These are phyloP conservation scores for Myiozetetes cayanensis DNA, from an alignment of 2,113 vertebrate species.

Conservation along the genomic window DNA sequence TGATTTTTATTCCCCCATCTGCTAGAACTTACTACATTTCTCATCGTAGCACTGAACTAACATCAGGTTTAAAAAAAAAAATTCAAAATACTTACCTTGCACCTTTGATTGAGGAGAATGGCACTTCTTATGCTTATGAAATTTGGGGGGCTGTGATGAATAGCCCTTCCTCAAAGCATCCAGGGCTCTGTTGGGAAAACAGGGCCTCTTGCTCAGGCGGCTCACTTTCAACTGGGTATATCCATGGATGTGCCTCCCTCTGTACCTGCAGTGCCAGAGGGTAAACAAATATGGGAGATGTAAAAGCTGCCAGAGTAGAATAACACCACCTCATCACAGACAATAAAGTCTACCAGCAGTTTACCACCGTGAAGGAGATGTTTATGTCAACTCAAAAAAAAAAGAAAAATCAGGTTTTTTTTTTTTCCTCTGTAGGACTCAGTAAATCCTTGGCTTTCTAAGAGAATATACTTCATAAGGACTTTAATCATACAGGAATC, in stretches of 20 bases:
- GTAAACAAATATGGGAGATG: neutral
- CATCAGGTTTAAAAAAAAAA: neutral
- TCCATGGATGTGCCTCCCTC: conserved; percentile 45
- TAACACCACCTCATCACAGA: neutral
- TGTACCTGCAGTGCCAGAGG: conserved; percentile 41
- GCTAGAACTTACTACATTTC: neutral
- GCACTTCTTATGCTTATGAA: neutral
- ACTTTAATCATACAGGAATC: neutral
- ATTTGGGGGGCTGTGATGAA: neutral
- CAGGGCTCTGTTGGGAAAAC: neutral
- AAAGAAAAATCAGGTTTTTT: neutral
- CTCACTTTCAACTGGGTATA: conserved; percentile 1
- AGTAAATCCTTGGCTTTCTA: neutral
- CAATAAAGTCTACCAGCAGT: neutral
- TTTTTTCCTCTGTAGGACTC: neutral
- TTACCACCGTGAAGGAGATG: neutral
- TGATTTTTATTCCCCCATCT: neutral
- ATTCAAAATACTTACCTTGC: conserved; percentile 54
- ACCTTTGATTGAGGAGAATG: neutral
- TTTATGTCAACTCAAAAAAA: neutral
- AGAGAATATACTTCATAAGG: neutral
- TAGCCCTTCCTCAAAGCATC: conserved; percentile 23
- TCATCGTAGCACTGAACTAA: neutral
- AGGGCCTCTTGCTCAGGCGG: conserved; percentile 1
- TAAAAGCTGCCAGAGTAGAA: neutral